Evolutionary conservation across 1,140 invertebrate genomes (phyloP).

Genomic region (Papilio helenus): DNA sequence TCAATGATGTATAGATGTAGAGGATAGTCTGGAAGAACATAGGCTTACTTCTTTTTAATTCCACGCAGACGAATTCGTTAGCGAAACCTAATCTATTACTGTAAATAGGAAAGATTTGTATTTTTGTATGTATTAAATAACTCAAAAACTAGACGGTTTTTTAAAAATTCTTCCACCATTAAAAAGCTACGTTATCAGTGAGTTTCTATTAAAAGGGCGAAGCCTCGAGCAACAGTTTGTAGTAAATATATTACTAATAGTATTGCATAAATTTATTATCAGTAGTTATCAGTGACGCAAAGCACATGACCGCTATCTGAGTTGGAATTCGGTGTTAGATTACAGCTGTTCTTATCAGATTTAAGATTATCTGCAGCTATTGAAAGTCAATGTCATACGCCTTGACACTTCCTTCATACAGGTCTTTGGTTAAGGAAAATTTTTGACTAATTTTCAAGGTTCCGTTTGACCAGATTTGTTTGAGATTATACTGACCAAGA

Average conservation of each 20-base stretch:
- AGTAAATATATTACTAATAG: background rate
- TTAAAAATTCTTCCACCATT: no score
- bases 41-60: no score
- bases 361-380: constrained; percentile 4
- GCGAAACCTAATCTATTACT: no score
- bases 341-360: background rate
- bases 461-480: background rate
- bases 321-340: constrained; percentile 17
- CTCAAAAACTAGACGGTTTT: no score
- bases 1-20: no score
- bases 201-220: background rate
- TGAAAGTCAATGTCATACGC: constrained; percentile 24
- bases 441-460: background rate
- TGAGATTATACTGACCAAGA: background rate
- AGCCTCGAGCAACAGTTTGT: background rate
- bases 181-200: background rate
- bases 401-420: constrained; percentile 28
- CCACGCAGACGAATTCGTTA: no score
- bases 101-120: no score
- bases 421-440: constrained; percentile 6
- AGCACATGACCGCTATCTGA: constrained; percentile 12
- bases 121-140: no score
- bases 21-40: no score
- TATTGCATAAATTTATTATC: background rate
- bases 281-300: background rate